Evolutionary conservation across 2,888 invertebrate genomes (phyloP), one percentile per base, ranked within the genome.

Genomic region (Drosophila kanekoi): DNA sequence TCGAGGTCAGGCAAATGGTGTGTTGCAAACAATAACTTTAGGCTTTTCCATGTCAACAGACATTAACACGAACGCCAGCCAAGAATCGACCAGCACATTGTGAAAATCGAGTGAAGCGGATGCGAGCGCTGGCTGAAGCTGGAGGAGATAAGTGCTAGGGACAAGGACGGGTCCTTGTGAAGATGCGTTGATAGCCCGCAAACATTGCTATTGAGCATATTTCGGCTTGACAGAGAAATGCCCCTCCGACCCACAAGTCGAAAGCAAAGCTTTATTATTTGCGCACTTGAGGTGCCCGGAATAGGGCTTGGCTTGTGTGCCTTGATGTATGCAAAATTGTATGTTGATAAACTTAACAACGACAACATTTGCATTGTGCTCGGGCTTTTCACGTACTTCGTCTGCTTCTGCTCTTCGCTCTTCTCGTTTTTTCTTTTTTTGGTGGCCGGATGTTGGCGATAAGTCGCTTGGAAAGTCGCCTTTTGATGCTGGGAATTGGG

Each of bases 1-100:
- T 59, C 72, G 78, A 77, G 80, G 61, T 72, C 59, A 56, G 57
- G 69, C 57, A 49, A 57, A 40, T 70, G 70, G 75, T 70, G 74
- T 64, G 28, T 49, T 70, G 71, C 63, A 79, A 79, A 80, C 85
- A 85, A 82, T 82, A 82, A 82, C 85, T 82, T 85, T 82, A 44
- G 81, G 82, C 81, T 80, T 80, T 81, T 81, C 85, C 82, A 77
- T 81, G 81, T 81, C 81, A 81, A 85, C 82, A 85, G 69, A 85
- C 79, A 85, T 82, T 85, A 79, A 66, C 77, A 79, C 63, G 67
- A 43, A 51, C 62, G 61, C 49, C 66, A 56, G 59, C 52, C 56
- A 41, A 44, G 38, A 13, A 51, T 47, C 72, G 61, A 52, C 49
- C 54, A 56, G 72, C 54, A 58, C 51, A 62, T 62, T 61, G 61